phyloP scores from a whole-genome alignment of 2,888 invertebrate species.

The Tanaodytes sp. region DNA sequence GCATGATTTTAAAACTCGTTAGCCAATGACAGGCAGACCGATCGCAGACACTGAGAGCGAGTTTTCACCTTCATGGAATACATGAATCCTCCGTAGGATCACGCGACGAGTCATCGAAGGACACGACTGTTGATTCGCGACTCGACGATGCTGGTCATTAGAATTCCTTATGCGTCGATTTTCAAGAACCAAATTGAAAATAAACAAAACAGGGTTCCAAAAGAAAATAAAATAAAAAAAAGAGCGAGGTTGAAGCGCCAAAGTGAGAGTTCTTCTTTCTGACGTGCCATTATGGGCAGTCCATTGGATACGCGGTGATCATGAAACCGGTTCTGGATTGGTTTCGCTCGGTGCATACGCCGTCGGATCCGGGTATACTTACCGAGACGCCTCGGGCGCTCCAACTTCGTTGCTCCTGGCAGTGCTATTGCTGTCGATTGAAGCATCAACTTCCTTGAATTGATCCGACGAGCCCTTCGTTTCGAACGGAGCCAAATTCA shows the following conservation, averaged over 20 bases:
- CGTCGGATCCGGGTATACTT: conserved; percentile 68
- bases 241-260: conserved; percentile 16
- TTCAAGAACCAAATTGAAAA: no score
- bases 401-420: conserved; percentile 57
- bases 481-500: no score
- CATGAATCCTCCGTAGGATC: no score
- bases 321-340: conserved; percentile 67
- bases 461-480: conserved; percentile 54
- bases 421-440: conserved; percentile 53
- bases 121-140: conserved; percentile 10
- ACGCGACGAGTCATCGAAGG: no score
- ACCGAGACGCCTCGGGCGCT: conserved; percentile 53
- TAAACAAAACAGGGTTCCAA: no score
- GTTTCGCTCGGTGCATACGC: conserved; percentile 63
- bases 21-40: conserved; percentile 42
- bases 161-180: conserved; percentile 28
- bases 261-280: conserved; percentile 42
- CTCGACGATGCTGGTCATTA: conserved; percentile 34
- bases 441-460: conserved; percentile 64
- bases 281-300: conserved; percentile 39
- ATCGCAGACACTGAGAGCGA: conserved; percentile 37
- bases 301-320: conserved; percentile 34
- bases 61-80: no score
- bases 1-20: conserved; percentile 42
- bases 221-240: no score